Conservation (phyloP, 2,797 vertebrate species). For the Botia almorhae region DNA sequence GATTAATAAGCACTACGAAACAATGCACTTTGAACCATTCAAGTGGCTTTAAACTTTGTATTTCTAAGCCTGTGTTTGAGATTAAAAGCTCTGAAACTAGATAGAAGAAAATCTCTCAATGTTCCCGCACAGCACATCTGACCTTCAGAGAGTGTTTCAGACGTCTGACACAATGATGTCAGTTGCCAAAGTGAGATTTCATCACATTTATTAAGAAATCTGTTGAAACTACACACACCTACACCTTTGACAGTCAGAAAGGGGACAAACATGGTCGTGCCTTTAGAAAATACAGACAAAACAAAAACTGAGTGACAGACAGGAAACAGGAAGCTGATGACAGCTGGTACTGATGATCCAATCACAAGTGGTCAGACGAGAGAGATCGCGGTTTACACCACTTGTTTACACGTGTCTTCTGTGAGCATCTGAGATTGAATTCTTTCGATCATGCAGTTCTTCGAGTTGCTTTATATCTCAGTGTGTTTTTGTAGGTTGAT, state of each 20-base stretch:
- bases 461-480: neutral
- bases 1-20: neutral
- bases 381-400: neutral
- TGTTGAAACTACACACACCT: neutral
- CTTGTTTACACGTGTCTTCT: neutral
- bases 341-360: neutral
- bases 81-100: neutral
- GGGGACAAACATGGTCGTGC: neutral
- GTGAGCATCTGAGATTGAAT: neutral
- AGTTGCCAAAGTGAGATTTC: neutral
- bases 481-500: neutral
- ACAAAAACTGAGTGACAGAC: slow-evolving; percentile 6
- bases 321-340: neutral
- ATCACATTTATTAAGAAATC: neutral
- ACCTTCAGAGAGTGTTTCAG: neutral
- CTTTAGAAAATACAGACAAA: slow-evolving; percentile 24
- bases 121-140: neutral
- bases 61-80: neutral
- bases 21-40: neutral
- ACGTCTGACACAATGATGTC: neutral
- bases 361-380: neutral
- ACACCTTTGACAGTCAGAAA: neutral
- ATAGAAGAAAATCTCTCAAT: neutral
- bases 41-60: neutral
- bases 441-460: neutral